Conservation (phyloP, 2,888 invertebrate genomes). For the Mamestra brassicae region DNA sequence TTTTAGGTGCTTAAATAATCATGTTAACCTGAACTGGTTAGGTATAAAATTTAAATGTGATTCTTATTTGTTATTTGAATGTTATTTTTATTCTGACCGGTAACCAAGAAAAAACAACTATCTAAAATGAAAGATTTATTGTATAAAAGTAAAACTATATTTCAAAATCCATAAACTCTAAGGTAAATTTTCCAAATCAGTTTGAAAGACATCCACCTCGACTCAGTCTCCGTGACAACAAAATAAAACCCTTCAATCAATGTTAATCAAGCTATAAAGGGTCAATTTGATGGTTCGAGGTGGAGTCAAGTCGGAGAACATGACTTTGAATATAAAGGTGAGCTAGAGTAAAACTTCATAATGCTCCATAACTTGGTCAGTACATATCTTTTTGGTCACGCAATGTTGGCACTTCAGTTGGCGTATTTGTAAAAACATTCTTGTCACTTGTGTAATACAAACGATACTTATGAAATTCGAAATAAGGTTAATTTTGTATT, state of each 20-base stretch:
- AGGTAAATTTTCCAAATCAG: neutral
- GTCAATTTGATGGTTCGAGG: neutral
- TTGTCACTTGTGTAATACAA: no score
- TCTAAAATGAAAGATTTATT: no score
- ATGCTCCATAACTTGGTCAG: no score
- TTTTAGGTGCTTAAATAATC: slow-evolving; percentile 17
- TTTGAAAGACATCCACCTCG: neutral
- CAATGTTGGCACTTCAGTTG: no score
- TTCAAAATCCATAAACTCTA: neutral
- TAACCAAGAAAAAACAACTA: no score
- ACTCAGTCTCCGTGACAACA: neutral
- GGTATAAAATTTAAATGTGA: neutral
- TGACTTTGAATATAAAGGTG: neutral
- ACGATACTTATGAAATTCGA: no score
- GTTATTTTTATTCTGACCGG: neutral
- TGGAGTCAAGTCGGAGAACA: neutral
- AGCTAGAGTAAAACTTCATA: no score
- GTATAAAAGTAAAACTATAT: slow-evolving; percentile 7
- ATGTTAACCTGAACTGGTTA: neutral
- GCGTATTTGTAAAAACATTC: no score
- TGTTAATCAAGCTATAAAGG: no score
- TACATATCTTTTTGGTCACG: no score
- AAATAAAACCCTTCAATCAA: neutral
- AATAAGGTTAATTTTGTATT: no score
- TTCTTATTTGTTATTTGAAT: no score